These are phyloP conservation scores for Polydrusus pterygomalis DNA, from an alignment of 2,888 invertebrate genomes.

Conservation along the genomic window DNA sequence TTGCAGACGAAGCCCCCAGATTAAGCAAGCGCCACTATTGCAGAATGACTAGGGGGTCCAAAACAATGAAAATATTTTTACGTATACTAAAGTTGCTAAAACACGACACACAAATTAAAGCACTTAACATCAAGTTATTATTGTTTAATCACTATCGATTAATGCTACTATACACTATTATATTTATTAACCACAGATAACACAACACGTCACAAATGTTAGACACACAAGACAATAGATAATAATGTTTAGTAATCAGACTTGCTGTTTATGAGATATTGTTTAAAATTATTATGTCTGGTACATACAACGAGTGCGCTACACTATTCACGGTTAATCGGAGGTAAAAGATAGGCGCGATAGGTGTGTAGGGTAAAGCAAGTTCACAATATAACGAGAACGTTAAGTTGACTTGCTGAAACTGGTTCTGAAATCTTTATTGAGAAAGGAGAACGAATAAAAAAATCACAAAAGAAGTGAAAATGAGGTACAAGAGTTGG, in stretches of 20 bases:
- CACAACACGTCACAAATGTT: constrained; percentile 18
- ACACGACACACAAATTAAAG: no score
- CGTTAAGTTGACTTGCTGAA: constrained; percentile 52
- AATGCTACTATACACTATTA: no score
- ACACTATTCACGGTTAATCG: constrained; percentile 40
- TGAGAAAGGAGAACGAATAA: constrained; percentile 48
- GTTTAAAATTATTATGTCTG: constrained; percentile 22
- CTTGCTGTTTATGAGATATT: not conserved
- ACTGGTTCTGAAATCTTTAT: constrained; percentile 56
- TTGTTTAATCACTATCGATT: no score
- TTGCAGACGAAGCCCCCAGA: no score
- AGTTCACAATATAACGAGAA: constrained; percentile 53
- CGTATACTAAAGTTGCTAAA: no score
- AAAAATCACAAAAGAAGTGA: constrained; percentile 45
- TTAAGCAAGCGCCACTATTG: no score
- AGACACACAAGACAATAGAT: not conserved
- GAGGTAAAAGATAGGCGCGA: constrained; percentile 32
- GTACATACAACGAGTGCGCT: constrained; percentile 30
- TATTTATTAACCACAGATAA: not conserved
- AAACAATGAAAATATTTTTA: no score
- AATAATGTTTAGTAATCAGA: constrained; percentile 8
- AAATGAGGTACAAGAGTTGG: constrained; percentile 38
- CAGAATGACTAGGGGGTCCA: no score
- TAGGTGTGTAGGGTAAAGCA: constrained; percentile 49
- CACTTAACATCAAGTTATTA: no score